phyloP scores from a whole-genome alignment of 2,113 vertebrate species.

The Saimiri boliviensis region DNA sequence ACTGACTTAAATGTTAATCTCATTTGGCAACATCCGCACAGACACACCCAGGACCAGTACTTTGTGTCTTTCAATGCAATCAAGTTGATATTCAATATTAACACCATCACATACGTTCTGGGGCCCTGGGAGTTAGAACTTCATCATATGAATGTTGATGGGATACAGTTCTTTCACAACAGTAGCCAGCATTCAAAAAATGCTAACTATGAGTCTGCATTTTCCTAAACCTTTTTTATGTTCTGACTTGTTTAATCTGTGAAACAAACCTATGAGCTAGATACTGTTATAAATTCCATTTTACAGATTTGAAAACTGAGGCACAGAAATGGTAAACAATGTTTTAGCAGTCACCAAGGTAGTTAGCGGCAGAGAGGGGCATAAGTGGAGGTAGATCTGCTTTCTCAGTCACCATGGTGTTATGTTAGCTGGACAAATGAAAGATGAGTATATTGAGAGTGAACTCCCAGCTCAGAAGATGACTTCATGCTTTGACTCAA shows the following conservation, averaged over 20 bases:
- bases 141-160: not conserved
- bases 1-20: no score
- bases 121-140: not conserved
- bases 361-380: not conserved
- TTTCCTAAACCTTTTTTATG: not conserved
- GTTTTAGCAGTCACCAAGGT: not conserved
- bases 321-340: not conserved
- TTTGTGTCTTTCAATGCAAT: no score
- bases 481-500: not conserved
- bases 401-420: not conserved
- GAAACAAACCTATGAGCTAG: not conserved
- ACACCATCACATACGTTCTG: not conserved
- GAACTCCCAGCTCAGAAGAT: not conserved
- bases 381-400: not conserved
- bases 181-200: not conserved
- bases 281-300: not conserved
- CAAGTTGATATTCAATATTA: no score
- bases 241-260: not conserved
- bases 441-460: not conserved
- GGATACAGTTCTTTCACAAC: not conserved
- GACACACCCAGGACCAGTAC: no score
- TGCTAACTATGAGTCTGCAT: not conserved
- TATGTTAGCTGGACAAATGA: not conserved
- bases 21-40: no score
- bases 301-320: not conserved